phyloP scores from a whole-genome alignment of 2,888 invertebrate species.

The Drosophila acutilabella region DNA sequence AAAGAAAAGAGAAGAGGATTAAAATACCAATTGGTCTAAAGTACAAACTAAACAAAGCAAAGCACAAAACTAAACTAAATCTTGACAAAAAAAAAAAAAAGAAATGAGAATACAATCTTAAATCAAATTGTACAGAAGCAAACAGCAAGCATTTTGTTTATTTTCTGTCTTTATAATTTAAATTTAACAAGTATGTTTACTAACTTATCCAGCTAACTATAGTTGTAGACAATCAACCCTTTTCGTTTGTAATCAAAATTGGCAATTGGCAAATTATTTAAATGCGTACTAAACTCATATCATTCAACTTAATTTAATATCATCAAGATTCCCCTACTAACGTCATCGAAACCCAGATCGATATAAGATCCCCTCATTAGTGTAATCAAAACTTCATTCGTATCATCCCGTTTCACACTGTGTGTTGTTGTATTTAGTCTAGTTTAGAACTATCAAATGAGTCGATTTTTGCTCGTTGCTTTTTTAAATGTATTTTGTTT shows the following conservation, averaged over 20 bases:
- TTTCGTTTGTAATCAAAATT: constrained; percentile 58
- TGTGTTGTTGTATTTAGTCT: constrained; percentile 53
- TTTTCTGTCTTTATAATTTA: constrained; percentile 23
- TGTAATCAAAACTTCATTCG: constrained; percentile 30
- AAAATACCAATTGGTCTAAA: constrained; percentile 74
- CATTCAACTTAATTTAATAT: constrained; percentile 48
- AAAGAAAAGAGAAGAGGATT: constrained; percentile 85
- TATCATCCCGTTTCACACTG: constrained; percentile 37
- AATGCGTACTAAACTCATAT: constrained; percentile 47
- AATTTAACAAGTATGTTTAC: constrained; percentile 33
- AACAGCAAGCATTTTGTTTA: constrained; percentile 45
- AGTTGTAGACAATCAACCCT: constrained; percentile 36
- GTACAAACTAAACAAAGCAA: constrained; percentile 42
- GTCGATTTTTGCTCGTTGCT: constrained; percentile 23
- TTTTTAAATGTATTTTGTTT: constrained; percentile 10
- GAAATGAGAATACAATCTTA: constrained; percentile 41
- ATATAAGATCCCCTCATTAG: constrained; percentile 26
- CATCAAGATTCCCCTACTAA: constrained; percentile 26
- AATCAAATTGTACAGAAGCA: constrained; percentile 56
- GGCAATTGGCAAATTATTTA: constrained; percentile 56
- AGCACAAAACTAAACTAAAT: constrained; percentile 61
- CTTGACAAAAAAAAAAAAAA: constrained; percentile 34
- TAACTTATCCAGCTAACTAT: constrained; percentile 30
- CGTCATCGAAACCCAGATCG: constrained; percentile 25
- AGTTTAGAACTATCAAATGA: constrained; percentile 22